A percentile compares a stretch with the other conserved stretches of the same genome.
Evolutionary conservation across 2,888 invertebrate genomes (phyloP).

Genomic region (Anoplius nigerrimus): DNA sequence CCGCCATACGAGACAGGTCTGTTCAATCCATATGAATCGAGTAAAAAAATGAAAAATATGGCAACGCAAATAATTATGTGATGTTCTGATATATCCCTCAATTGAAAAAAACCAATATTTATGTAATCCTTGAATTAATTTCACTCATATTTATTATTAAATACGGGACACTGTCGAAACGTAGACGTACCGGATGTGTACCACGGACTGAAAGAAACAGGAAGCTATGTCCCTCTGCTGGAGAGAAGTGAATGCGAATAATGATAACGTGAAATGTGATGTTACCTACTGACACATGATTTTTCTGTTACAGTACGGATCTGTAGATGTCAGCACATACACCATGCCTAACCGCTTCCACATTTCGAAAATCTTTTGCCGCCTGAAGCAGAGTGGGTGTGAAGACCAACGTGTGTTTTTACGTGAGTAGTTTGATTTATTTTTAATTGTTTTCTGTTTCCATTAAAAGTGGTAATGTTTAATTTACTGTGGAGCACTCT

Average conservation of each 20-base stretch:
- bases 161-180: constrained; percentile 34
- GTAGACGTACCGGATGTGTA: constrained; percentile 62
- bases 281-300: constrained; percentile 1
- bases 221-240: constrained; percentile 46
- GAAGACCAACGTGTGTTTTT: too few species aligned
- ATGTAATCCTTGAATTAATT: constrained; percentile 37
- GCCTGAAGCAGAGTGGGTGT: too few species aligned
- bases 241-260: background rate
- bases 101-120: constrained; percentile 52
- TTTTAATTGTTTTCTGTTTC: too few species aligned
- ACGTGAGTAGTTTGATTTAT: too few species aligned
- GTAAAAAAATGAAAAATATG: constrained; percentile 29
- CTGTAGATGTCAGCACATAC: too few species aligned
- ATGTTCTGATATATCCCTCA: constrained; percentile 8
- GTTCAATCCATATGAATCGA: constrained; percentile 61
- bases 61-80: constrained; percentile 11
- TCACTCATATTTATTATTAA: constrained; percentile 53
- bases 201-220: constrained; percentile 64
- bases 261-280: background rate
- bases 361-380: too few species aligned
- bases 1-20: constrained; percentile 26
- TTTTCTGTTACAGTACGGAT: too few species aligned
- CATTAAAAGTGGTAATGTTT: too few species aligned
- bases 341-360: too few species aligned
- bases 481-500: too few species aligned